phyloP scores from a whole-genome alignment of 2,888 invertebrate genomes.

The Drosophila merina region DNA sequence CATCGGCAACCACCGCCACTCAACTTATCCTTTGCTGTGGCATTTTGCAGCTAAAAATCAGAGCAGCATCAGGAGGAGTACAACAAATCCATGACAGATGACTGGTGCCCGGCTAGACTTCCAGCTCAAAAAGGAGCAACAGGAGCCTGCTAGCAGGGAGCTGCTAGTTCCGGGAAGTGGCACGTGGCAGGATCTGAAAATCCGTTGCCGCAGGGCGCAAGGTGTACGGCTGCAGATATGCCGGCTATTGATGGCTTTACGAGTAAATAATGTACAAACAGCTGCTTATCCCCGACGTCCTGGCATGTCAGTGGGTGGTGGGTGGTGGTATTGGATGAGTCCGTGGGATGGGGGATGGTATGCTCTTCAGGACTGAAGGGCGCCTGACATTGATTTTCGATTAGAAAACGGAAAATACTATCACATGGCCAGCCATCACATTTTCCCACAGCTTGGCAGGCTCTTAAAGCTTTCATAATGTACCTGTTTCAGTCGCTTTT shows the following conservation, averaged over 20 bases:
- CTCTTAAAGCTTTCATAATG: conserved; percentile 54
- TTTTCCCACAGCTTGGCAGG: conserved; percentile 27
- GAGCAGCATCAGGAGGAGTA: conserved; percentile 48
- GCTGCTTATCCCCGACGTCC: conserved; percentile 69
- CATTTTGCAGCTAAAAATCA: conserved; percentile 73
- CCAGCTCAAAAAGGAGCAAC: conserved; percentile 24
- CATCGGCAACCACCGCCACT: conserved; percentile 25
- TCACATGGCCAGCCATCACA: conserved; percentile 21
- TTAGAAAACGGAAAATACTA: conserved; percentile 64
- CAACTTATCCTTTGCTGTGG: conserved; percentile 67
- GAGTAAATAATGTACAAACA: conserved; percentile 80
- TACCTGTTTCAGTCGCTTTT: conserved; percentile 49
- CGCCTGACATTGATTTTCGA: conserved; percentile 76
- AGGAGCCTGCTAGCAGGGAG: conserved; percentile 49
- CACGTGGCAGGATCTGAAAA: conserved; percentile 36
- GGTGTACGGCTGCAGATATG: conserved; percentile 38
- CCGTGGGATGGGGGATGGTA: background rate
- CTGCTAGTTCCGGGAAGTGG: conserved; percentile 16
- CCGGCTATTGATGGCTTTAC: conserved; percentile 74
- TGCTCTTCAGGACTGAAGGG: conserved; percentile 4
- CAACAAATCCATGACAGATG: conserved; percentile 75
- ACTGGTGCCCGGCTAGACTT: conserved; percentile 55
- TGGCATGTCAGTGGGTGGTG: background rate
- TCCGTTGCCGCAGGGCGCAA: conserved; percentile 46
- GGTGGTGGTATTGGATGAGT: background rate